Evolutionary conservation across 2,113 vertebrate genomes (phyloP).

Genomic region (Lipophrys pholis): DNA sequence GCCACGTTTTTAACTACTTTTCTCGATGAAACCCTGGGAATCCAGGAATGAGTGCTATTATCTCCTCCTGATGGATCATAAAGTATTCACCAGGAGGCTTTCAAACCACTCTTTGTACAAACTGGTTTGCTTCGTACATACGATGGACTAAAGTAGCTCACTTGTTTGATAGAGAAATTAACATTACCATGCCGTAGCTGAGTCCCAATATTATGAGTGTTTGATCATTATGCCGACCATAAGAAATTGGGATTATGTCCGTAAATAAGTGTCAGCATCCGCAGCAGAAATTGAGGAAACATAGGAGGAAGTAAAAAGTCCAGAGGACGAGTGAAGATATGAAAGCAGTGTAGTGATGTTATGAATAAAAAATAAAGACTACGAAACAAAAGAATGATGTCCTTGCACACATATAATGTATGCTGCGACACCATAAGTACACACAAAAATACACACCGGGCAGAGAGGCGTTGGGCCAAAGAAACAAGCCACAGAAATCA

Average conservation of each 20-base stretch:
- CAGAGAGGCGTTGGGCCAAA: conserved; percentile 31
- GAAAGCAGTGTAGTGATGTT: background rate
- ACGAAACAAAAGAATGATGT: background rate
- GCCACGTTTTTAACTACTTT: background rate
- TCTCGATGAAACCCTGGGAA: no score
- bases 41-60: background rate
- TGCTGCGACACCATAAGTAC: conserved; percentile 10
- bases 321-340: background rate
- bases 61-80: background rate
- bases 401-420: background rate
- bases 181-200: background rate
- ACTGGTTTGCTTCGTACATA: background rate
- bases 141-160: background rate
- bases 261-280: conserved; percentile 3
- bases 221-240: background rate
- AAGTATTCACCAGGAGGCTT: no score
- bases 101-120: background rate
- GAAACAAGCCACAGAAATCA: conserved; percentile 64
- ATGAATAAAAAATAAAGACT: conserved; percentile 2
- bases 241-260: background rate
- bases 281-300: background rate
- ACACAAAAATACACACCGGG: conserved; percentile 26
- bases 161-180: background rate
- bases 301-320: background rate
- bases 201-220: background rate